Base-by-base conservation (phyloP, 2,113 vertebrate species). In the Perccottus glenii region DNA sequence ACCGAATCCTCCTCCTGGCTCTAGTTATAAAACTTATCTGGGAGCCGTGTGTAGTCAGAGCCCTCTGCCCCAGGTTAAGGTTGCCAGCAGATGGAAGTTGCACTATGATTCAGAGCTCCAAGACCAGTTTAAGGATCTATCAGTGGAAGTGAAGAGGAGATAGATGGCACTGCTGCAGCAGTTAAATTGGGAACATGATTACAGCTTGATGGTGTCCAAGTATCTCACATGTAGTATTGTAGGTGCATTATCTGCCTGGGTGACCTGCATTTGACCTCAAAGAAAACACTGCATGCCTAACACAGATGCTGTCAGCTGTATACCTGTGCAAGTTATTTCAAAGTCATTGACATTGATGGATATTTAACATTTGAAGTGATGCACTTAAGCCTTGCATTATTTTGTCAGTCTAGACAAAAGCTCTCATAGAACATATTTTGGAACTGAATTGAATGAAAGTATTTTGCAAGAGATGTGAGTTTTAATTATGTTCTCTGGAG, bases 71-170 rank as follows among this genome's bases (percentile, higher is more conserved):
- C 72, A 84, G 85, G 90, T 90, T 82, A 90, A 70, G 73, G 70
- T 72, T 75, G 75, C 74, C 83, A 81, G 85, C 85, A 86, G 86
- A 91, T 90, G 88, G 87, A 89, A 84, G 63, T 78, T 75, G 75
- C 12, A 60, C 85, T 82, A 82, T 90, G 85, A 90, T 88, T 87
- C 89, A 88, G 59, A 76, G 85, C 79, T 89, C 85, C 82, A 87
- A 85, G 85, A 82, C 84, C 50, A 32, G 59, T 88, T 89, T 87
- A 91, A 91, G 86, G 88, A 89, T 84, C 87, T 89, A 88, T 89
- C 86, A 72, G 58, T 60, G 77, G 72, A 90, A 70, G 82, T 84
- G 82, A 78, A 74, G 84, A 73, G 70, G 79, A 88, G 81, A 88
- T 78, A 85, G 89, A 91, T 88, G 76, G 83, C 65, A 76, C 47